phyloP scores from a whole-genome alignment of 2,113 vertebrate genomes.

The Pomatorhinus ruficollis region DNA sequence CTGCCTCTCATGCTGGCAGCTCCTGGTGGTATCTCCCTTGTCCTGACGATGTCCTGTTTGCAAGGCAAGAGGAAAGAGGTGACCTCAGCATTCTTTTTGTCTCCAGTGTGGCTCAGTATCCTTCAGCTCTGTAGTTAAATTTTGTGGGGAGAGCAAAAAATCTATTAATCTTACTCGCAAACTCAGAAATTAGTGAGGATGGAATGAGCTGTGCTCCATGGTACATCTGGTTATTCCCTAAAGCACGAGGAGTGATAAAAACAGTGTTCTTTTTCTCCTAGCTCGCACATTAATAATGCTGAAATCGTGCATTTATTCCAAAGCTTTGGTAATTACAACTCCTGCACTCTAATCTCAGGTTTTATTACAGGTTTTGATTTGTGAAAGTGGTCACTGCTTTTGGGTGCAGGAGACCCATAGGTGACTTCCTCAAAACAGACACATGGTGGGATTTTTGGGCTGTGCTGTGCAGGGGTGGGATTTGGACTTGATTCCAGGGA shows the following conservation, averaged over 20 bases:
- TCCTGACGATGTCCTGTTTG: not conserved
- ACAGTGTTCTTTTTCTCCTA: not conserved
- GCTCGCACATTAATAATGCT: not conserved
- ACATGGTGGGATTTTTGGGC: not conserved
- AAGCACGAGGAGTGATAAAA: not conserved
- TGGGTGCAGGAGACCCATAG: rapidly evolving
- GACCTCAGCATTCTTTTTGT: not conserved
- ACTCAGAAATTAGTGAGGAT: not conserved
- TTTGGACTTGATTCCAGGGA: not conserved
- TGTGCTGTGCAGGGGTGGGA: not conserved
- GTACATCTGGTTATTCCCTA: not conserved
- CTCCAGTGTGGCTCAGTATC: not conserved
- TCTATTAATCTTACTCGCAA: not conserved
- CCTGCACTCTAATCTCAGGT: not conserved
- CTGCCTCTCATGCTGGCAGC: rapidly evolving
- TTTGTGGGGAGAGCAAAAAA: not conserved
- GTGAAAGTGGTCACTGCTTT: not conserved
- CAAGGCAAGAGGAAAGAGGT: not conserved
- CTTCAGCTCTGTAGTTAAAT: not conserved
- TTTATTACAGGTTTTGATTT: not conserved
- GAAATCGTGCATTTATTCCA: not conserved
- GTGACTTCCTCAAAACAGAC: not conserved
- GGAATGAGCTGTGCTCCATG: not conserved
- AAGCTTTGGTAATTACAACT: not conserved
- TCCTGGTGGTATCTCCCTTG: not conserved